These are phyloP conservation scores for Manis pentadactyla DNA, from an alignment of 2,797 vertebrate species.

Conservation along the genomic window DNA sequence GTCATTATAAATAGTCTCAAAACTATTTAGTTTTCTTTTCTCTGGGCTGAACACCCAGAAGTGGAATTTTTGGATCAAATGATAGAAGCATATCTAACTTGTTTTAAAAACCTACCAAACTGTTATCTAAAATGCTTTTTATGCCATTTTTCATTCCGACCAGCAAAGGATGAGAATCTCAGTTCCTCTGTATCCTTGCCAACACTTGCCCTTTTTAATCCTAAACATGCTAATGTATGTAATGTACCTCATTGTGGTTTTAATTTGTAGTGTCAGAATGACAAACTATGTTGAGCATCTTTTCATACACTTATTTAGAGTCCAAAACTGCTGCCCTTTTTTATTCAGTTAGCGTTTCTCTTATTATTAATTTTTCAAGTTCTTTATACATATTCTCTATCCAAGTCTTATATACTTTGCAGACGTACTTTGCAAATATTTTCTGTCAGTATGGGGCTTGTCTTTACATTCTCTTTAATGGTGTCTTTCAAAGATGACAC, in stretches of 20 bases:
- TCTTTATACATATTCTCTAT: background rate
- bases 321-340: background rate
- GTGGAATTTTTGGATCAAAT: conserved; percentile 9
- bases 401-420: background rate
- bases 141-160: background rate
- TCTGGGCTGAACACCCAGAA: background rate
- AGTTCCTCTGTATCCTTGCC: background rate
- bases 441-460: background rate
- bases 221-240: background rate
- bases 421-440: background rate
- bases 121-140: background rate
- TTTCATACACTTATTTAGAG: background rate
- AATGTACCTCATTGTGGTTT: background rate
- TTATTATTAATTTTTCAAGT: background rate
- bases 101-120: background rate
- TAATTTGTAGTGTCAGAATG: background rate
- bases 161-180: background rate
- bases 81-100: background rate
- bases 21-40: background rate
- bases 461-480: background rate
- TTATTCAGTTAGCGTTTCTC: background rate
- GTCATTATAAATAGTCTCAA: background rate
- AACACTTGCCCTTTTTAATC: background rate
- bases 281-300: background rate
- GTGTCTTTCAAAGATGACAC: background rate